Base-by-base conservation (phyloP, 2,113 vertebrate species). In the Lucifuga dentata region DNA sequence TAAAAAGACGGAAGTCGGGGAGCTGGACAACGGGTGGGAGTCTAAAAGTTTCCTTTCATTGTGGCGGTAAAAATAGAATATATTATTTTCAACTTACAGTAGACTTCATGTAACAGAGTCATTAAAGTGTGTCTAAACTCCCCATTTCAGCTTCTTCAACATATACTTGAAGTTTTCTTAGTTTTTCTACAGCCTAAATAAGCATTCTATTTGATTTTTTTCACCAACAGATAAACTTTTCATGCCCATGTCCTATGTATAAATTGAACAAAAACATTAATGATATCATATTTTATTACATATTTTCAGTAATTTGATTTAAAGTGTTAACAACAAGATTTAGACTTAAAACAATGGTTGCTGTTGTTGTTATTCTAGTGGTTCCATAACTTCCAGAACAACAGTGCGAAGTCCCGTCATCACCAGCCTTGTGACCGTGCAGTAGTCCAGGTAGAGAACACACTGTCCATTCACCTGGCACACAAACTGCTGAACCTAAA, bases 371-470 rank as follows among this genome's bases (percentile, higher is more conserved):
- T 65, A 94, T 53, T 94, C 93, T 9, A 91, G 38, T 36, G 91
- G 91, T 78, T 96, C 95, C 94, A 97, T 92, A 17, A 96, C 87
- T 73, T 96, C 95, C 73, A 96, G 78, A 50, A 95, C 91, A 0
- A 95, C 88, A 2, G 89, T 93, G 10, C 92, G 89, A n/a, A 94
- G 93, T 52, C 94, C 95, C 1, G 93, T 95, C 94, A 95, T 93
- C 78, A 96, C 94, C 60, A 96, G 87, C 73, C 86, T 94, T 76
- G 90, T 92, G 71, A 96, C 92, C 11, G 92, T 91, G 63, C 84
- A 93, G 63, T 96, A 94, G 75, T 95, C 91, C 88, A 94, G 79
- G 3, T 93, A 76, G 66, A 96, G 86, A 23, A 95, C 95, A 1
- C 84, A 92, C 40, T 83, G 68, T 3, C 92, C 94, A 8, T 97